These are phyloP conservation scores for Hypena proboscidalis DNA, from an alignment of 2,888 invertebrate species.

Conservation along the genomic window DNA sequence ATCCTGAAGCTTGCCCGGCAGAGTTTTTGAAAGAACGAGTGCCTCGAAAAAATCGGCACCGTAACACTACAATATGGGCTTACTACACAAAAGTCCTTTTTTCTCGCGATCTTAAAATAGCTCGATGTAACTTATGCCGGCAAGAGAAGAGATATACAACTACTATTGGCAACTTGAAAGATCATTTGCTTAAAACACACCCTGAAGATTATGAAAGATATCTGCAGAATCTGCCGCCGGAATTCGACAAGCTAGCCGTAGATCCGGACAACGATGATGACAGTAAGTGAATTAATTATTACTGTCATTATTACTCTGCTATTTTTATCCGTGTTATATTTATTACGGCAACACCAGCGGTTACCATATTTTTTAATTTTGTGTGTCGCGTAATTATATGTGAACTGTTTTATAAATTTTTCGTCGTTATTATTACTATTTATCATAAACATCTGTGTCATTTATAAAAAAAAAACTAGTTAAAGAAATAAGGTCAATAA, in stretches of 20 bases:
- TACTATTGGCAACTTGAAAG: background rate
- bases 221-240: background rate
- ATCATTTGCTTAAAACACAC: background rate
- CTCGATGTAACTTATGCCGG: background rate
- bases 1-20: background rate
- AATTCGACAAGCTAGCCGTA: background rate
- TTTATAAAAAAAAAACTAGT: no score
- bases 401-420: no score
- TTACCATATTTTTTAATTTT: no score
- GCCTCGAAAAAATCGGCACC: background rate
- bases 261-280: background rate
- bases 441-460: no score
- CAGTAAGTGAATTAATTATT: background rate
- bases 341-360: no score
- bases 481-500: no score
- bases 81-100: conserved; percentile 2
- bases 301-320: no score
- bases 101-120: background rate
- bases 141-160: background rate
- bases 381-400: no score
- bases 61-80: background rate
- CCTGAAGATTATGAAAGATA: background rate
- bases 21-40: background rate
- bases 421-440: no score
- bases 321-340: no score